A percentile compares a stretch with the other conserved stretches of the same genome.
phyloP scores from a whole-genome alignment of 2,113 vertebrate genomes.

The Danionella cerebrum region DNA sequence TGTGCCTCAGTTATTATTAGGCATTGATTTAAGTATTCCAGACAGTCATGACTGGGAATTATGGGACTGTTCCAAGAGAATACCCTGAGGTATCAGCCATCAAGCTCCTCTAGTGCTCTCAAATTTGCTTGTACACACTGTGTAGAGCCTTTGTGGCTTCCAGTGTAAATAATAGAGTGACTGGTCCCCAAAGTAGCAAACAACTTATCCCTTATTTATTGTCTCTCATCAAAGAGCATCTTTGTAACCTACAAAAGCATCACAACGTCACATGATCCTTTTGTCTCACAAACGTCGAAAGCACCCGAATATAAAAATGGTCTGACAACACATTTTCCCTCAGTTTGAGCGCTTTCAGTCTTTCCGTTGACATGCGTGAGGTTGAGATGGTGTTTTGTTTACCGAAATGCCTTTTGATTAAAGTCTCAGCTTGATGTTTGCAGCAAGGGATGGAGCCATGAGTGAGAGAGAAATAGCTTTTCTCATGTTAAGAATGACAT shows the following conservation, averaged over 20 bases:
- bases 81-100: slow-evolving; percentile 11
- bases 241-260: slow-evolving; percentile 45
- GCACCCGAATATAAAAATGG: slow-evolving; percentile 60
- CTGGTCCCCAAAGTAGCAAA: slow-evolving; percentile 62
- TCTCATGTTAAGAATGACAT: neutral
- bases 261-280: slow-evolving; percentile 47
- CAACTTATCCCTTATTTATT: slow-evolving; percentile 61
- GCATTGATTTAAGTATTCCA: slow-evolving; percentile 11
- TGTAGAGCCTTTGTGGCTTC: slow-evolving; percentile 37
- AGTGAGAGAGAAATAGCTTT: slow-evolving; percentile 21
- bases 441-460: slow-evolving; percentile 3
- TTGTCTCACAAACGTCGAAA: slow-evolving; percentile 60
- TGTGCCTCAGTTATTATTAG: neutral
- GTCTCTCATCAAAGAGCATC: slow-evolving; percentile 49
- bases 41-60: neutral
- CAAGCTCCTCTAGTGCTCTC: neutral
- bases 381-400: slow-evolving; percentile 34
- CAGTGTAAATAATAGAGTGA: slow-evolving; percentile 61
- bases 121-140: neutral
- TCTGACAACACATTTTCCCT: slow-evolving; percentile 37
- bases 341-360: neutral
- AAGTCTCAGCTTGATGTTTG: slow-evolving; percentile 19
- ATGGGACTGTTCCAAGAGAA: neutral
- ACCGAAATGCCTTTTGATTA: slow-evolving; percentile 25
- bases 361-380: neutral